Evolutionary conservation across 2,113 vertebrate genomes (phyloP), one percentile per base, ranked within the genome.

Genomic region (Istiophorus platypterus): DNA sequence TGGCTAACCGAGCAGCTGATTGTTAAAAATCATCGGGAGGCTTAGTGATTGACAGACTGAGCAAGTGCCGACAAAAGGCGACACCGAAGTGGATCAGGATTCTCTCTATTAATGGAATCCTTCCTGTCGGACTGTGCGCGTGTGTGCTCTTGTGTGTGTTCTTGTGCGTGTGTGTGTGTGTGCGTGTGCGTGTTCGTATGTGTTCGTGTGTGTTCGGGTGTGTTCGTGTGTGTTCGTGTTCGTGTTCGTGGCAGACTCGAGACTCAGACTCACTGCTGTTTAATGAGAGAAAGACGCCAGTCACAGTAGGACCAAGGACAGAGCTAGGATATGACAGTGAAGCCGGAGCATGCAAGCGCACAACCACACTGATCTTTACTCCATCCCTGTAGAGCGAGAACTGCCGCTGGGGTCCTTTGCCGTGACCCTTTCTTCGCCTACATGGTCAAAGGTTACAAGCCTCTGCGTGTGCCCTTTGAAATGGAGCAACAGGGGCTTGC

Each of bases 221-320:
- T 49, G 31, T 3, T 45, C 37, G 20, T 31, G 59, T 1, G 58
- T 47, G 14, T 1, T 26, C 39, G 18, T 17, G 31, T 20, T 54
- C 2, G 4, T 14, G n/a, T n/a, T 76, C 18, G 67, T 11, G 1
- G 74, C 72, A 64, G 80, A 70, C 58, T 69, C 37, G 10, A 84
- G 87, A 81, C 82, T 84, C 79, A 51, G 86, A 83, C 87, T 86
- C 59, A 66, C 86, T 42, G 64, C 88, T 80, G 88, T 94, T 94
- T 95, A 94, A 94, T 85, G 91, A 92, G 88, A 29, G 3, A 68
- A 79, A 90, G 92, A 94, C 78, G 85, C 90, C 91, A 91, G 87
- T 71, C 85, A 72, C 88, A 88, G 79, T 88, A 45, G 88, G 88
- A 86, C 83, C 80, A 41, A 26, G 71, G 51, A 70, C 84, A 57